Conservation (phyloP, 2,113 vertebrate genomes). For the Plestiodon gilberti region DNA sequence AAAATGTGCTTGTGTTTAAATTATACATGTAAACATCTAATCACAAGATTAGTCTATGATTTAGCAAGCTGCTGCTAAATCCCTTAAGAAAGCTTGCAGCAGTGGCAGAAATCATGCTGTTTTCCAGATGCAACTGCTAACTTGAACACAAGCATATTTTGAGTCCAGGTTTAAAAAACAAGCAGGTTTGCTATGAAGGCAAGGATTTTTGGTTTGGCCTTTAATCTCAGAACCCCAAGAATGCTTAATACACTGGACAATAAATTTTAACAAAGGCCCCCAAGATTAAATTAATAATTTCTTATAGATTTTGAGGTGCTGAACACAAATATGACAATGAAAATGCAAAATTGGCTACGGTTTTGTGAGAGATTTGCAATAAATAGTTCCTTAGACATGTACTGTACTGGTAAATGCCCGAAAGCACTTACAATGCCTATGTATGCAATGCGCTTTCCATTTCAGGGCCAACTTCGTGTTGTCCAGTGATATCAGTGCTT, state of each 20-base stretch:
- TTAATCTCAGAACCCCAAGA: background rate
- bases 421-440: too few species aligned
- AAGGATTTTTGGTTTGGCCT: background rate
- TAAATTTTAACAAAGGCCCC: too few species aligned
- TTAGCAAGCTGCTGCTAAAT: background rate
- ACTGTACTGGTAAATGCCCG: too few species aligned
- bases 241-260: background rate
- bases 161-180: background rate
- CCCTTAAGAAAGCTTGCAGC: background rate
- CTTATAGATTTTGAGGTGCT: too few species aligned
- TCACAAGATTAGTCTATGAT: background rate
- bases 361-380: too few species aligned
- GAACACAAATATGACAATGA: too few species aligned
- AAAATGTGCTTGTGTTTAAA: background rate
- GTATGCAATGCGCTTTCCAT: too few species aligned
- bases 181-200: background rate
- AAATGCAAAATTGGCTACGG: too few species aligned
- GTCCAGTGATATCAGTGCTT: background rate
- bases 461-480: too few species aligned
- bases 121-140: background rate
- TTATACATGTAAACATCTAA: background rate
- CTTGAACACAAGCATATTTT: background rate
- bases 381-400: too few species aligned
- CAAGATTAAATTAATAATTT: too few species aligned
- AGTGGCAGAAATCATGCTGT: background rate